phyloP scores from a whole-genome alignment of 1,140 invertebrate species.

The Carposina sasakii region DNA sequence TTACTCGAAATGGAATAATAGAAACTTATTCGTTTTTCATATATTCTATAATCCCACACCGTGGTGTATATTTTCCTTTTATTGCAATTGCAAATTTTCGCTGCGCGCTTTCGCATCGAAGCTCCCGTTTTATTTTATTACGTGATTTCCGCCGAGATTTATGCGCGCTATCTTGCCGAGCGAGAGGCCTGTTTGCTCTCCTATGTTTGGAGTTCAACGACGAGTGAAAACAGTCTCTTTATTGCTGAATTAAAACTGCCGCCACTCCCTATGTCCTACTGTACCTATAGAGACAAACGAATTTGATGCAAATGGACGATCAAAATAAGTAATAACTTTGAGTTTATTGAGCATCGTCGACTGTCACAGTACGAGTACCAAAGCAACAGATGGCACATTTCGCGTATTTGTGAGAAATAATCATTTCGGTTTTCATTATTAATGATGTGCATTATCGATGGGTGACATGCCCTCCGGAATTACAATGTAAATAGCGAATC shows the following conservation, averaged over 20 bases:
- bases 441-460: conserved; percentile 49
- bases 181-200: conserved; percentile 26
- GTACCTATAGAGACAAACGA: too few species aligned
- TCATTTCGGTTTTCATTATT: conserved; percentile 56
- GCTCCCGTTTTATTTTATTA: conserved; percentile 41
- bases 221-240: conserved; percentile 1
- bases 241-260: not conserved
- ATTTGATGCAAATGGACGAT: too few species aligned
- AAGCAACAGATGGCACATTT: conserved; percentile 52
- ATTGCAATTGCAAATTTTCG: conserved; percentile 46
- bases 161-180: conserved; percentile 36
- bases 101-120: conserved; percentile 39
- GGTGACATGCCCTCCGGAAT: conserved; percentile 55
- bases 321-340: too few species aligned
- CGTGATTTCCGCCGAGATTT: conserved; percentile 34
- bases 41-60: conserved; percentile 1
- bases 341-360: too few species aligned
- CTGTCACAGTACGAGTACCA: too few species aligned
- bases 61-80: conserved; percentile 23
- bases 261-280: too few species aligned
- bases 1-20: conserved; percentile 61
- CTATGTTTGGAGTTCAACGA: conserved; percentile 25
- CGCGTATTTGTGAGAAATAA: conserved; percentile 37
- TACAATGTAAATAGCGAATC: conserved; percentile 45
- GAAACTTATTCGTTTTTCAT: conserved; percentile 46